A percentile compares a stretch with the other conserved stretches of the same genome.
Conservation (phyloP, 2,113 vertebrate species). For the Dasypus novemcinctus region DNA sequence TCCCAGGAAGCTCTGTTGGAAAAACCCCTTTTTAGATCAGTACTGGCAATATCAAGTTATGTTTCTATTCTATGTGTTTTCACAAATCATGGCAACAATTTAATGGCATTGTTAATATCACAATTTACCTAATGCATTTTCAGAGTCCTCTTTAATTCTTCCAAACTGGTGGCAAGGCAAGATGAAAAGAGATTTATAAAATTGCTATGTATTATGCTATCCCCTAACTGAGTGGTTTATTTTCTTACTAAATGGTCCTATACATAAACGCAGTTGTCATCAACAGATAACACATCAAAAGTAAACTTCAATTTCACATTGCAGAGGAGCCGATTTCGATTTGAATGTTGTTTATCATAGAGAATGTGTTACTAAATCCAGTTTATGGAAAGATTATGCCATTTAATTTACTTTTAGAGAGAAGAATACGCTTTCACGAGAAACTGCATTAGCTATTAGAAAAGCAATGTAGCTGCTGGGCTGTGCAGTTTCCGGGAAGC, state of each 20-base stretch:
- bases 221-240: conserved; percentile 60
- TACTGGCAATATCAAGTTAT: neutral
- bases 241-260: conserved; percentile 64
- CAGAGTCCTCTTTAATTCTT: conserved; percentile 66
- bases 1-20: neutral
- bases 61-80: conserved; percentile 33
- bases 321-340: conserved; percentile 35
- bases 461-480: neutral
- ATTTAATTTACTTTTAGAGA: conserved; percentile 72
- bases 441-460: conserved; percentile 59
- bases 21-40: neutral
- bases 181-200: conserved; percentile 69
- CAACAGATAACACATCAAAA: conserved; percentile 65
- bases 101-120: conserved; percentile 57
- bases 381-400: conserved; percentile 72
- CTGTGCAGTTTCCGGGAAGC: neutral
- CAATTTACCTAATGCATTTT: conserved; percentile 68
- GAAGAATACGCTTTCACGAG: conserved; percentile 52
- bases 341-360: conserved; percentile 67
- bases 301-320: conserved; percentile 69
- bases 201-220: conserved; percentile 34
- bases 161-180: conserved; percentile 26
- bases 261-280: conserved; percentile 62
- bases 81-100: conserved; percentile 14
- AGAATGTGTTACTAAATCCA: conserved; percentile 67